Conservation (phyloP, 2,113 vertebrate species). For the Callaeas wilsoni region DNA sequence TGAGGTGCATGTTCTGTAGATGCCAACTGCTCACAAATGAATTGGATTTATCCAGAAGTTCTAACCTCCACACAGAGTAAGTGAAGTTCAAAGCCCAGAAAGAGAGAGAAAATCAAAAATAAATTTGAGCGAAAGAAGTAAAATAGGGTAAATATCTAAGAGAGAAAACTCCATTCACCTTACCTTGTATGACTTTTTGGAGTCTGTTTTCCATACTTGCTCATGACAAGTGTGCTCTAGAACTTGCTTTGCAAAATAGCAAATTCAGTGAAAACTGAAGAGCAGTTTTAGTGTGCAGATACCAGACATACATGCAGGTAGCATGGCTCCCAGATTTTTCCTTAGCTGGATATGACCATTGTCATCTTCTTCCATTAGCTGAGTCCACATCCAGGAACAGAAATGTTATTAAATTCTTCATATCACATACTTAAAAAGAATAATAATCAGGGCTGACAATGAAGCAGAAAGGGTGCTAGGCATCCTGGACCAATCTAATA, state of each 20-base stretch:
- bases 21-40: neutral
- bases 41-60: neutral
- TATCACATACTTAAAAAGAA: neutral
- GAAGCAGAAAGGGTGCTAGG: neutral
- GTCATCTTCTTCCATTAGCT: neutral
- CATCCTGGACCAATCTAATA: neutral
- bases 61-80: neutral
- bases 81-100: neutral
- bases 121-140: neutral
- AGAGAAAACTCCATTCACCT: neutral
- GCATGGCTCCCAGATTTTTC: neutral
- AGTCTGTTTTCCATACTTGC: neutral
- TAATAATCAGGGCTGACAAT: neutral
- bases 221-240: neutral
- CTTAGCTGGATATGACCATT: neutral
- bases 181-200: neutral
- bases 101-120: neutral
- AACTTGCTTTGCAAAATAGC: neutral
- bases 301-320: neutral
- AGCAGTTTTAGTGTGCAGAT: neutral
- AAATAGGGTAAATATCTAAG: neutral
- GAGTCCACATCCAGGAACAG: neutral
- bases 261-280: neutral
- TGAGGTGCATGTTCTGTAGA: neutral
- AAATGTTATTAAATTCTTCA: neutral